These are phyloP conservation scores for Teleogryllus occipitalis DNA, from an alignment of 1,140 invertebrate genomes.

Conservation along the genomic window DNA sequence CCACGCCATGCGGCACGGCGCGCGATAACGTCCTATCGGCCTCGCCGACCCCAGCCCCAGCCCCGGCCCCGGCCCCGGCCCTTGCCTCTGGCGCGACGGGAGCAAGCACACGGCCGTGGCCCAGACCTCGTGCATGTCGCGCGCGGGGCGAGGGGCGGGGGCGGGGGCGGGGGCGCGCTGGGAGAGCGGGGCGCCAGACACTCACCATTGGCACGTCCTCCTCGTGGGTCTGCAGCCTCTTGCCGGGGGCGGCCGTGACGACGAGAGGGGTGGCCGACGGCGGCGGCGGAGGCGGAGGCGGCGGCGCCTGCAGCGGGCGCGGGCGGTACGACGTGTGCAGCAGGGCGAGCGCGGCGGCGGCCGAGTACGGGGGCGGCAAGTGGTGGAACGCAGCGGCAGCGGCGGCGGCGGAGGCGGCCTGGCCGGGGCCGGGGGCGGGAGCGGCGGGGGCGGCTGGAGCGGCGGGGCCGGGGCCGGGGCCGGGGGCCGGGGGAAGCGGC, in stretches of 20 bases:
- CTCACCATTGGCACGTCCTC: background rate
- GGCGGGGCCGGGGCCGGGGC: too few relatives aligned
- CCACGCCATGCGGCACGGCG: too few relatives aligned
- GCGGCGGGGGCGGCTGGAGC: background rate
- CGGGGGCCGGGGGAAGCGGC: background rate
- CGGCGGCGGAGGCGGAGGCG: background rate
- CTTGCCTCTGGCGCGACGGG: too few relatives aligned
- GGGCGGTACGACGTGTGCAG: background rate
- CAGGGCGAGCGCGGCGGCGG: background rate
- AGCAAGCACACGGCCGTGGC: too few relatives aligned
- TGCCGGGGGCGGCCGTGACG: background rate
- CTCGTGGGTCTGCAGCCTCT: slow-evolving; percentile 2
- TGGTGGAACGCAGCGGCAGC: background rate
- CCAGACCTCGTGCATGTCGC: too few relatives aligned
- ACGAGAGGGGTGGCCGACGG: background rate
- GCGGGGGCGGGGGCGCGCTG: too few relatives aligned
- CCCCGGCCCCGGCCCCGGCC: too few relatives aligned
- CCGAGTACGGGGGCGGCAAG: background rate
- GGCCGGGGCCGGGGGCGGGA: too few relatives aligned
- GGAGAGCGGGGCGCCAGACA: background rate
- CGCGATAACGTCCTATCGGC: too few relatives aligned
- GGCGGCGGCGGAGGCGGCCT: too few relatives aligned
- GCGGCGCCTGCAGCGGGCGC: background rate
- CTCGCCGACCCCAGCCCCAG: too few relatives aligned
- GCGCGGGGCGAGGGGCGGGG: too few relatives aligned